A percentile compares a stretch with the other conserved stretches of the same genome.
Evolutionary conservation across 2,797 vertebrate genomes (phyloP).

Genomic region (Rhinoraja longicauda): DNA sequence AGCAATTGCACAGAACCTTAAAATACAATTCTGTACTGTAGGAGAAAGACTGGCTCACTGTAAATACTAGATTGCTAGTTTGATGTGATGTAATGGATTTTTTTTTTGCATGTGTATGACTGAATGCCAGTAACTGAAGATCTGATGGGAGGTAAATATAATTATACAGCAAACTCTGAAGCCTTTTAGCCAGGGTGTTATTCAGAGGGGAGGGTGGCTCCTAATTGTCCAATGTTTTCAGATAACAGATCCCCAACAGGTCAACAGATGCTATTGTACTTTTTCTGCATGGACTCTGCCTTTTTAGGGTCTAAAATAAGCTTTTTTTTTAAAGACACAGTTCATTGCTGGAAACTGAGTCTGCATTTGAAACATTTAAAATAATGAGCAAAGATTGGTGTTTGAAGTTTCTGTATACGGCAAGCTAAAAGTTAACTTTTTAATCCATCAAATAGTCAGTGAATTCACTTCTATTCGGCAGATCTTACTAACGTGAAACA

Average conservation of each 20-base stretch:
- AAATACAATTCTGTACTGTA: slow-evolving; percentile 42
- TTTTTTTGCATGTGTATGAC: slow-evolving; percentile 46
- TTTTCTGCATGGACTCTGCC: slow-evolving; percentile 17
- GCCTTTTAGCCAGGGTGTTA: slow-evolving; percentile 1
- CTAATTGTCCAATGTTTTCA: neutral
- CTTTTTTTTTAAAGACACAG: neutral
- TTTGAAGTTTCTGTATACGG: slow-evolving; percentile 8
- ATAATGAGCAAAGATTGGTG: neutral
- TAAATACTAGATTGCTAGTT: slow-evolving; percentile 46
- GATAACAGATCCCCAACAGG: neutral
- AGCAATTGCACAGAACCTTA: slow-evolving; percentile 47
- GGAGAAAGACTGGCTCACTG: slow-evolving; percentile 41
- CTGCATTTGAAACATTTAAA: neutral
- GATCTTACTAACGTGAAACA: neutral
- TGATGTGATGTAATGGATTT: neutral
- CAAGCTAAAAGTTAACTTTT: neutral
- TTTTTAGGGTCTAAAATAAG: neutral
- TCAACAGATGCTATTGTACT: neutral
- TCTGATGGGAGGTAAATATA: neutral
- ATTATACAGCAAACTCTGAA: neutral
- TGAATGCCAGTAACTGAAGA: slow-evolving; percentile 40
- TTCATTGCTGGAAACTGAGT: neutral
- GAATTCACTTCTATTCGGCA: neutral
- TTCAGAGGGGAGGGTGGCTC: slow-evolving; percentile 3
- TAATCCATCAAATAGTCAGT: neutral